Conservation (phyloP, 2,113 vertebrate genomes). For the Herpailurus yagouaroundi region DNA sequence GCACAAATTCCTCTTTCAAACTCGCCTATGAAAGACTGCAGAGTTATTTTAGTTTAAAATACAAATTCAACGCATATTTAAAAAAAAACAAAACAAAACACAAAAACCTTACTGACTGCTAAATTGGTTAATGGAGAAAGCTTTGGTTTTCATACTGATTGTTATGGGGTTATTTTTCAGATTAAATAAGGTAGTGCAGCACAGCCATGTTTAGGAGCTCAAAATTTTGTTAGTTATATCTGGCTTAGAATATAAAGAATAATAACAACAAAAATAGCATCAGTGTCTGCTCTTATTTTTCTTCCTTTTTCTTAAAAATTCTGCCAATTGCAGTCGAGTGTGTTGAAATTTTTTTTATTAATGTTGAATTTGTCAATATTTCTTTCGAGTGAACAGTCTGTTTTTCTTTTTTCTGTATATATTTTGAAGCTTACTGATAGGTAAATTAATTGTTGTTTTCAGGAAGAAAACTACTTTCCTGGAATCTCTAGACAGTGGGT, state of each 20-base stretch:
- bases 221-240: background rate
- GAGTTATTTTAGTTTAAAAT: background rate
- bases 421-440: background rate
- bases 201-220: background rate
- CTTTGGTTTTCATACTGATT: background rate
- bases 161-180: background rate
- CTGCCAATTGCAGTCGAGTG: background rate
- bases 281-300: background rate
- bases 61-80: background rate
- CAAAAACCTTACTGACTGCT: background rate
- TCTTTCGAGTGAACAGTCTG: background rate
- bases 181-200: background rate
- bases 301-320: background rate
- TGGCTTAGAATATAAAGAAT: background rate
- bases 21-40: background rate
- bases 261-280: background rate
- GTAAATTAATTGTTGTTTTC: background rate
- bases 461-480: background rate
- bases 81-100: background rate
- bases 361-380: background rate
- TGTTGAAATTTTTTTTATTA: background rate
- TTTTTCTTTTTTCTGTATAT: background rate
- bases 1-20: background rate
- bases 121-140: background rate
- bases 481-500: background rate